Evolutionary conservation across 2,113 vertebrate species (phyloP).

Genomic region (Junco hyemalis): DNA sequence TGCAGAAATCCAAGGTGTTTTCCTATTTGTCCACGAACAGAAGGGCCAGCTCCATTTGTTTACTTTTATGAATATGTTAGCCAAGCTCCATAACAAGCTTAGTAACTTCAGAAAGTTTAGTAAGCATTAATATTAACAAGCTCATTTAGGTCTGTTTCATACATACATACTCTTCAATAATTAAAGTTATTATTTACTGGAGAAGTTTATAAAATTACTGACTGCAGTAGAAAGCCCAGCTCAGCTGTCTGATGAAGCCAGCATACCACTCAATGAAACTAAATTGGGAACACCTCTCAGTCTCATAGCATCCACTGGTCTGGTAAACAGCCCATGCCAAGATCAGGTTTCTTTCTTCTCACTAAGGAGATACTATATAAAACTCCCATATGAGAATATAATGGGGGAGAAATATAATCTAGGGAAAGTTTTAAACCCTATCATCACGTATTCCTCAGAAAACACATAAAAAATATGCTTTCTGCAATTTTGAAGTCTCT

Average conservation of each 20-base stretch:
- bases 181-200: not conserved
- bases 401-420: not conserved
- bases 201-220: not conserved
- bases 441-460: not conserved
- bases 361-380: not conserved
- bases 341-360: not conserved
- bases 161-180: not conserved
- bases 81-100: not conserved
- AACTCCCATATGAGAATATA: not conserved
- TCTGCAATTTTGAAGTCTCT: not conserved
- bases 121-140: constrained; percentile 5
- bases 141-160: not conserved
- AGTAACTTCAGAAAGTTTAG: not conserved
- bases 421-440: not conserved
- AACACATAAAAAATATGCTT: not conserved
- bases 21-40: not conserved
- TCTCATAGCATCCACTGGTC: not conserved
- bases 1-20: constrained; percentile 1
- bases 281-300: constrained; percentile 16
- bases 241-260: not conserved
- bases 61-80: not conserved
- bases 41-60: not conserved
- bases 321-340: not conserved
- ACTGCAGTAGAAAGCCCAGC: not conserved
- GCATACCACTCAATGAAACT: not conserved